Evolutionary conservation across 1,140 invertebrate genomes (phyloP).

Genomic region (Drosophila pseudoananassae): DNA sequence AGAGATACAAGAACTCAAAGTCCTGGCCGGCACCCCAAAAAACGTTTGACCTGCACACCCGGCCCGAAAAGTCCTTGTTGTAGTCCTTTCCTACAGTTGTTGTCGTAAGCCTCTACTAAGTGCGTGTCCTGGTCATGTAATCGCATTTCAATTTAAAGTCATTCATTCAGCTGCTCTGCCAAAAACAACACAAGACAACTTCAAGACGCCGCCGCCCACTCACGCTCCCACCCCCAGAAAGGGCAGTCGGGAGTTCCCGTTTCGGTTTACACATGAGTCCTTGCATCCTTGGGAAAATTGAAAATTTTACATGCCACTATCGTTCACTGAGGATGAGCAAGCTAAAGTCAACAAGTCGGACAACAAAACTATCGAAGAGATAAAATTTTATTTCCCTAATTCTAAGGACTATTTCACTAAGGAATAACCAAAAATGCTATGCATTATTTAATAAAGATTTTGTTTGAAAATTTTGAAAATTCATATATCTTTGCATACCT

Average conservation of each 20-base stretch:
- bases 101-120: conserved; percentile 70
- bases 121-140: conserved; percentile 79
- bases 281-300: conserved; percentile 66
- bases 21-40: conserved; percentile 13
- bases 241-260: background rate
- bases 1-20: background rate
- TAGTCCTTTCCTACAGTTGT: conserved; percentile 16
- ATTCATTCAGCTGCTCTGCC: conserved; percentile 59
- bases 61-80: conserved; percentile 25
- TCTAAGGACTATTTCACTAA: no score
- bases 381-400: no score
- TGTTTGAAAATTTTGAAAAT: no score
- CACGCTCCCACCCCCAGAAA: background rate
- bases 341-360: background rate
- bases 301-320: conserved; percentile 51
- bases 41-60: conserved; percentile 63
- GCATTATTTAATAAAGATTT: no score
- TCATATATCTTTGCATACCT: background rate
- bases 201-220: conserved; percentile 9
- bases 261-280: conserved; percentile 4
- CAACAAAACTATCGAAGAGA: background rate
- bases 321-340: background rate
- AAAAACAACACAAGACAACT: conserved; percentile 34
- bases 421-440: no score
- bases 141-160: conserved; percentile 81